Evolutionary conservation across 2,888 invertebrate genomes (phyloP).

Genomic region (Tinea trinotella): DNA sequence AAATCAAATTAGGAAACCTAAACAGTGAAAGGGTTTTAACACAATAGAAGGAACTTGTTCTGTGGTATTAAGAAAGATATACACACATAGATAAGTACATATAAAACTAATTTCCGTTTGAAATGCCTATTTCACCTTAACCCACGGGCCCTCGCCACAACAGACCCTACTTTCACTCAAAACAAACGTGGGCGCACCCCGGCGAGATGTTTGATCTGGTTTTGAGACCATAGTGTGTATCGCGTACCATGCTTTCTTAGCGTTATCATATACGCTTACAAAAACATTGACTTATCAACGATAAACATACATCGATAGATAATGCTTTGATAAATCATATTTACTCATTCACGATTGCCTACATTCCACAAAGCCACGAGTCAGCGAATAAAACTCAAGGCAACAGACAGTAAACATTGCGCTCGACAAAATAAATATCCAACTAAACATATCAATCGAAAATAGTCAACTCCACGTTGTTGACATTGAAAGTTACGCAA

Average conservation of each 20-base stretch:
- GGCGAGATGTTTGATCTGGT: neutral
- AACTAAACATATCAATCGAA: constrained; percentile 12
- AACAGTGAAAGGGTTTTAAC: no score
- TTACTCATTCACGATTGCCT: constrained; percentile 16
- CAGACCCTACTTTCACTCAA: constrained; percentile 5
- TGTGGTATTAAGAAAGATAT: no score
- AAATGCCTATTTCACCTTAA: neutral
- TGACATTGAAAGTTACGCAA: constrained; percentile 71
- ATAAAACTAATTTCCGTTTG: no score
- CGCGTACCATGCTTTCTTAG: neutral
- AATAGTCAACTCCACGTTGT: constrained; percentile 29
- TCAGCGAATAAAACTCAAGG: neutral
- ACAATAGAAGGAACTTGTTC: no score
- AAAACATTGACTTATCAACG: constrained; percentile 11
- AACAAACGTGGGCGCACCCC: constrained; percentile 9
- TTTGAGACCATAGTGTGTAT: neutral
- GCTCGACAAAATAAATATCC: neutral
- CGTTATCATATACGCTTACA: neutral
- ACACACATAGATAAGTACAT: neutral
- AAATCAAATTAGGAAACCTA: no score
- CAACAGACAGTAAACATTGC: constrained; percentile 2
- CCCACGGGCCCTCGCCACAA: neutral
- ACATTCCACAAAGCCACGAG: neutral
- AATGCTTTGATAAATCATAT: constrained; percentile 6
- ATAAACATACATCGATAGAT: constrained; percentile 6